phyloP scores from a whole-genome alignment of 1,140 invertebrate species.

The Lordiphosa collinella region DNA sequence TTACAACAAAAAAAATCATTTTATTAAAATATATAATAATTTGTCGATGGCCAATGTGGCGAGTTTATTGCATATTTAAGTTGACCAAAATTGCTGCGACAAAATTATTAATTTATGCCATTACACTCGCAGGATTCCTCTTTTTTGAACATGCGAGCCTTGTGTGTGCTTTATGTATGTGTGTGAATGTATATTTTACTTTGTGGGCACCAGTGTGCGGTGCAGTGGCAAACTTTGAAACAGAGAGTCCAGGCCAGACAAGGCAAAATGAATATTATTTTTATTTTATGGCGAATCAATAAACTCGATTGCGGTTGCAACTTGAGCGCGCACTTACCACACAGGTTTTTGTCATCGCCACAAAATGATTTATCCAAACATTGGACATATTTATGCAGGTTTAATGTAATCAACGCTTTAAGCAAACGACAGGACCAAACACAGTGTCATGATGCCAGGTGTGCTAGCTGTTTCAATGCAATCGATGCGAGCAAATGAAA shows the following conservation, averaged over 20 bases:
- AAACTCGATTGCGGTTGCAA: conserved; percentile 17
- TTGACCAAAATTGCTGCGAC: conserved; percentile 39
- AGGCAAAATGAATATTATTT: conserved; percentile 10
- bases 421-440: not conserved
- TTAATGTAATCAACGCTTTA: conserved; percentile 29
- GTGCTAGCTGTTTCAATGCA: not conserved
- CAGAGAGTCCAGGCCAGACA: not conserved
- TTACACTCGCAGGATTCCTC: conserved; percentile 13
- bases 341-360: conserved; percentile 11
- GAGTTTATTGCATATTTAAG: conserved; percentile 38
- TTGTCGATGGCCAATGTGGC: conserved; percentile 10
- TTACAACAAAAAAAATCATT: not conserved
- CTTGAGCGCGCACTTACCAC: conserved; percentile 6
- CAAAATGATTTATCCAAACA: conserved; percentile 15
- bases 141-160: not conserved
- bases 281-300: conserved; percentile 34
- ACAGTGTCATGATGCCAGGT: not conserved
- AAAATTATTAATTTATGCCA: conserved; percentile 51
- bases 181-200: not conserved
- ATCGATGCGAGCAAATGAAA: not conserved
- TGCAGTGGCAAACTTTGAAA: conserved; percentile 3
- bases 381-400: conserved; percentile 23
- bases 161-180: not conserved
- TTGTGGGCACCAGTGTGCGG: not conserved
- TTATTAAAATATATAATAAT: conserved; percentile 9